A percentile compares a stretch with the other conserved stretches of the same genome.
These are phyloP conservation scores for Drosophila santomea DNA, from an alignment of 1,140 invertebrate species.

Conservation along the genomic window DNA sequence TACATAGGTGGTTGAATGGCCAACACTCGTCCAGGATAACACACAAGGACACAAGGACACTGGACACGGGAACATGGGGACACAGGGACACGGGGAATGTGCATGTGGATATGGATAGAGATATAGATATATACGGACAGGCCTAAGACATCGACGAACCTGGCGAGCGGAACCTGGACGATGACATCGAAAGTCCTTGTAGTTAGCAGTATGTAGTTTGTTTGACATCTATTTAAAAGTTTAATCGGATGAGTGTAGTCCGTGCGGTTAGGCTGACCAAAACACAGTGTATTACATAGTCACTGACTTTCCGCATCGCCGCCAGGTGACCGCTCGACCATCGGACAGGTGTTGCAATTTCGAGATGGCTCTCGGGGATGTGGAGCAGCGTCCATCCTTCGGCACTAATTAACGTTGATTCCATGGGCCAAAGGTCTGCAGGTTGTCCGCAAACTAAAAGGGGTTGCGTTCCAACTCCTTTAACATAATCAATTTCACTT, in stretches of 20 bases:
- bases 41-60: constrained; percentile 11
- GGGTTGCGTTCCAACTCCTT: too few species aligned
- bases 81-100: neutral
- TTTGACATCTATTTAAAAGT: constrained; percentile 84
- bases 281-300: constrained; percentile 81
- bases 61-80: constrained; percentile 1
- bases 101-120: constrained; percentile 22
- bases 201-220: constrained; percentile 78
- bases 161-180: constrained; percentile 32
- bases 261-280: constrained; percentile 80
- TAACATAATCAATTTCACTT: neutral
- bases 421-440: neutral
- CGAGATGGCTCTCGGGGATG: constrained; percentile 7
- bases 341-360: constrained; percentile 64
- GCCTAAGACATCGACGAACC: constrained; percentile 68
- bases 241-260: constrained; percentile 83
- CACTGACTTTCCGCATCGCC: constrained; percentile 72
- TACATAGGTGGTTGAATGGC: constrained; percentile 39
- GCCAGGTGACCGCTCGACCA: constrained; percentile 41
- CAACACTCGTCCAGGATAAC: constrained; percentile 34
- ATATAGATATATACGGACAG: constrained; percentile 16
- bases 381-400: constrained; percentile 36
- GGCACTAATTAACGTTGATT: constrained; percentile 58
- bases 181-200: constrained; percentile 73
- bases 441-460: neutral